Evolutionary conservation across 1,140 invertebrate species (phyloP).

Genomic region (Orchestia grillus): DNA sequence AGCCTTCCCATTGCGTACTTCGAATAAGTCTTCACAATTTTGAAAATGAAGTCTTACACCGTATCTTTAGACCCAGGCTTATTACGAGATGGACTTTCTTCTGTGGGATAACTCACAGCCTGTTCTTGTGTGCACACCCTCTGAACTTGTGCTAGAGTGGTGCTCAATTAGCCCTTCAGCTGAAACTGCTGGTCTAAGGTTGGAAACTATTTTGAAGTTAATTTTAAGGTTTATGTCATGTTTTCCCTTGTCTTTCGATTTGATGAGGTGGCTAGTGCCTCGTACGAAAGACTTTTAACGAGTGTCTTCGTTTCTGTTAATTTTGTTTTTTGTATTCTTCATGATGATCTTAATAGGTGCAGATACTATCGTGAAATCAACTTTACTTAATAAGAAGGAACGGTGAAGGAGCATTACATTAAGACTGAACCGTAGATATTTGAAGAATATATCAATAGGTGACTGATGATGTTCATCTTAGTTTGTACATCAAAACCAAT

Average conservation of each 20-base stretch:
- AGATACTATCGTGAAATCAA: background rate
- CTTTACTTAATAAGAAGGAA: background rate
- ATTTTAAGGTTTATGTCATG: too few relatives aligned
- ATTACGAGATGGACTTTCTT: too few relatives aligned
- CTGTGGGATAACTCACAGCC: too few relatives aligned
- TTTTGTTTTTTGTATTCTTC: background rate
- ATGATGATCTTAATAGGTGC: background rate
- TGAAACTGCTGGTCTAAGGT: too few relatives aligned
- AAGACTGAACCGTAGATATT: background rate
- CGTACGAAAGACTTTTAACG: background rate
- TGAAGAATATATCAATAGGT: background rate
- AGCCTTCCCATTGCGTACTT: background rate
- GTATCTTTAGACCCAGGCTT: too few relatives aligned
- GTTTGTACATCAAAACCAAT: background rate
- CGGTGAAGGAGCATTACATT: background rate
- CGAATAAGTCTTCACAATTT: background rate
- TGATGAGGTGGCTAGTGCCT: too few relatives aligned
- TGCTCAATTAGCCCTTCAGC: too few relatives aligned
- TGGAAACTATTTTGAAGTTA: too few relatives aligned
- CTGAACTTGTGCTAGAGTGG: too few relatives aligned
- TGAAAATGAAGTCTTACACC: too few relatives aligned
- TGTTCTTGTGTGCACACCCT: too few relatives aligned
- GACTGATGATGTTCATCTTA: background rate
- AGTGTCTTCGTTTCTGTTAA: background rate
- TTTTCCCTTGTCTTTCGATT: too few relatives aligned